A percentile compares a stretch with the other conserved stretches of the same genome.
These are phyloP conservation scores for Aselliscus stoliczkanus DNA, from an alignment of 2,797 vertebrate species.

Conservation along the genomic window DNA sequence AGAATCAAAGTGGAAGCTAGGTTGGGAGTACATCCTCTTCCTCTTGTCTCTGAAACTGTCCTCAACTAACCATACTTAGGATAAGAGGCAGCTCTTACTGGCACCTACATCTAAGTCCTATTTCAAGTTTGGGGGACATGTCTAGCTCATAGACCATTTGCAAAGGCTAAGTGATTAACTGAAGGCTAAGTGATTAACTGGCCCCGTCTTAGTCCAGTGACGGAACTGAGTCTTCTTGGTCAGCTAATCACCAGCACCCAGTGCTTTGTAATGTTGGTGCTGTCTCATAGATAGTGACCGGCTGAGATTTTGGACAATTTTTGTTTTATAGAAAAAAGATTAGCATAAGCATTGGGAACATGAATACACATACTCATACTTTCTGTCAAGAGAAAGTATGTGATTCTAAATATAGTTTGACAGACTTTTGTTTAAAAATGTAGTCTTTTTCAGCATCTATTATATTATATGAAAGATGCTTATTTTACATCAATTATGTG, in stretches of 20 bases:
- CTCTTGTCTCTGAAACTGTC: not conserved
- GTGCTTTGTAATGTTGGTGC: not conserved
- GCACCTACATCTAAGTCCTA: not conserved
- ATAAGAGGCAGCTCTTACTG: not conserved
- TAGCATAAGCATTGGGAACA: not conserved
- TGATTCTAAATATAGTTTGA: not conserved
- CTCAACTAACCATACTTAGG: not conserved
- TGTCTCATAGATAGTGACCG: not conserved
- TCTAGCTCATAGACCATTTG: not conserved
- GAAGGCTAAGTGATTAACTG: not conserved
- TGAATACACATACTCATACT: not conserved
- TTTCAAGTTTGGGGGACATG: not conserved
- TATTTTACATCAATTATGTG: not conserved
- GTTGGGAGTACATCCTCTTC: not conserved
- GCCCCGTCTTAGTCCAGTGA: not conserved
- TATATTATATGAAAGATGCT: not conserved
- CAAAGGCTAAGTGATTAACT: not conserved
- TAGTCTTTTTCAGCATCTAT: not conserved
- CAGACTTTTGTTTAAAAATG: not conserved
- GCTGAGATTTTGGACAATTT: not conserved
- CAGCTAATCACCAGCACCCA: not conserved
- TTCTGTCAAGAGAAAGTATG: not conserved
- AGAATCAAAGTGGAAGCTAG: not conserved
- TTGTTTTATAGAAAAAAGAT: not conserved
- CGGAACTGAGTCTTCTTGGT: not conserved